Conservation (phyloP, 2,888 invertebrate species). For the Anthophora plumipes region DNA sequence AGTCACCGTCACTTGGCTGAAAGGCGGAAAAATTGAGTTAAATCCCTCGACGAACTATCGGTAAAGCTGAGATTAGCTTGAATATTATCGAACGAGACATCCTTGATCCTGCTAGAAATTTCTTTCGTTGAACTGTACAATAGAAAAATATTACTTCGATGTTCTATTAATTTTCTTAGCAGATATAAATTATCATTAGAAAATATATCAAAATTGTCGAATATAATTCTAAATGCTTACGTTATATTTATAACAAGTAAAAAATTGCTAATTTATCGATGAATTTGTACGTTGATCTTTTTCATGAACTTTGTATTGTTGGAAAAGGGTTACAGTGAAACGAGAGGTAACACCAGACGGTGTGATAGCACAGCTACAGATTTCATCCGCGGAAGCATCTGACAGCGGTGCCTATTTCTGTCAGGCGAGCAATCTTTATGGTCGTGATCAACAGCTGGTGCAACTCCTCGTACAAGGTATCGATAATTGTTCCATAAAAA, state of each 20-base stretch:
- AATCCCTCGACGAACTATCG: slow-evolving; percentile 91
- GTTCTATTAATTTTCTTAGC: neutral
- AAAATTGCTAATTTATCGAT: neutral
- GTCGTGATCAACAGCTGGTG: slow-evolving; percentile 90
- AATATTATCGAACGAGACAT: slow-evolving; percentile 10
- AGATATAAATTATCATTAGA: neutral
- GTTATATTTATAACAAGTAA: neutral
- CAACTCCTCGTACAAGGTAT: slow-evolving; percentile 89
- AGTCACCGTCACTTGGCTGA: slow-evolving; percentile 91
- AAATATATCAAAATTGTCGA: neutral
- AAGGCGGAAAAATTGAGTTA: slow-evolving; percentile 89
- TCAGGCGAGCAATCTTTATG: slow-evolving; percentile 91
- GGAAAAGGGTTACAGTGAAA: slow-evolving; percentile 86
- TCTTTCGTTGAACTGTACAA: neutral
- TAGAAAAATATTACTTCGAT: neutral
- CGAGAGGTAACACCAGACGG: slow-evolving; percentile 90
- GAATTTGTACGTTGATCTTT: slow-evolving; percentile 6
- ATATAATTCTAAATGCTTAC: neutral
- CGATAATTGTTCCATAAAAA: neutral
- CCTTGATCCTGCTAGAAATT: neutral
- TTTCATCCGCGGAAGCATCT: slow-evolving; percentile 88
- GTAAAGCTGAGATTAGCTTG: slow-evolving; percentile 77
- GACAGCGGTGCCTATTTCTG: slow-evolving; percentile 93
- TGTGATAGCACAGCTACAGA: slow-evolving; percentile 89
- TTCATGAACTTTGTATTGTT: slow-evolving; percentile 21